phyloP scores from a whole-genome alignment of 2,797 vertebrate species.

The Cossypha niveicapilla region DNA sequence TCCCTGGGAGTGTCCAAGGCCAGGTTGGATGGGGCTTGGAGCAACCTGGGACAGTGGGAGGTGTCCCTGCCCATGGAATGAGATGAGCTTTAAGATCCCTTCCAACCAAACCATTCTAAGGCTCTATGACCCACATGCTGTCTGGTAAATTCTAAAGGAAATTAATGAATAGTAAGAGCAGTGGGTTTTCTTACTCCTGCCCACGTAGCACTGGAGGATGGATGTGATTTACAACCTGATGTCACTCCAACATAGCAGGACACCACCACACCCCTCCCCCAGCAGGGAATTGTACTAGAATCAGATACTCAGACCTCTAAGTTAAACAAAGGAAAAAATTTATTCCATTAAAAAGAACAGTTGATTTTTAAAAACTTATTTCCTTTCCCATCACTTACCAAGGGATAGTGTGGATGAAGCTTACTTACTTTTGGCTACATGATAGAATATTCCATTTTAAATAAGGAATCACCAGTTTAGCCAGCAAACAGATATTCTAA shows the following conservation, averaged over 20 bases:
- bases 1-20: background rate
- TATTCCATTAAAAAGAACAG: conserved; percentile 34
- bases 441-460: background rate
- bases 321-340: background rate
- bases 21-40: accelerated
- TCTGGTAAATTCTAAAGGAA: background rate
- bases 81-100: background rate
- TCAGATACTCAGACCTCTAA: background rate
- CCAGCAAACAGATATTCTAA: background rate
- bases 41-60: accelerated
- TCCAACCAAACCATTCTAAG: background rate
- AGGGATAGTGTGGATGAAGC: background rate
- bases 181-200: background rate
- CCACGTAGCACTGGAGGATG: background rate
- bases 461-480: background rate
- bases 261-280: background rate
- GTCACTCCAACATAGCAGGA: background rate
- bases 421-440: background rate
- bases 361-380: background rate
- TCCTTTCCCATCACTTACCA: background rate
- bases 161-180: background rate
- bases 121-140: accelerated
- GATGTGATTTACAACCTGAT: background rate
- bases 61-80: background rate
- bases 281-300: background rate